Percentiles rank a stretch among this genome's conserved stretches.
Conservation (phyloP, 2,888 invertebrate genomes). For the Amiota communis region DNA sequence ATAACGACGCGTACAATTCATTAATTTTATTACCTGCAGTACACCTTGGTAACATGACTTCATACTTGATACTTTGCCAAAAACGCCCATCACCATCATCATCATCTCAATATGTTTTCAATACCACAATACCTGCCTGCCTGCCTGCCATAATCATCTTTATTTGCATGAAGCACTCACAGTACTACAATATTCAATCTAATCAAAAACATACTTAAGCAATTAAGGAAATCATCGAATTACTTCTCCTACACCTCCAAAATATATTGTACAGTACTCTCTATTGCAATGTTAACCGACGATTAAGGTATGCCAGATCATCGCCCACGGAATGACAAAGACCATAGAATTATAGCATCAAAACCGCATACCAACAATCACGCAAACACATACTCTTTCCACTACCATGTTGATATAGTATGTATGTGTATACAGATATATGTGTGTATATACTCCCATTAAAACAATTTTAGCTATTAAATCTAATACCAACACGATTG, state of each 20-base stretch:
- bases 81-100: too few relatives aligned
- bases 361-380: slow-evolving; percentile 43
- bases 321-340: background rate
- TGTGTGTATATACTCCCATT: slow-evolving; percentile 32
- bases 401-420: background rate
- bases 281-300: too few relatives aligned
- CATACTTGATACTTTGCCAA: too few relatives aligned
- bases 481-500: slow-evolving; percentile 66
- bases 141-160: background rate
- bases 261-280: slow-evolving; percentile 34
- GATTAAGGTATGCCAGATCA: background rate
- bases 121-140: background rate
- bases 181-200: background rate
- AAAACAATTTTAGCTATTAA: slow-evolving; percentile 61
- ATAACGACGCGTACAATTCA: too few relatives aligned
- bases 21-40: too few relatives aligned
- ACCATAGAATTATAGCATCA: slow-evolving; percentile 29
- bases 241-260: slow-evolving; percentile 20
- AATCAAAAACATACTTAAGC: slow-evolving; percentile 22
- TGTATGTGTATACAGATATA: slow-evolving; percentile 8
- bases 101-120: too few relatives aligned
- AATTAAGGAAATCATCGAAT: slow-evolving; percentile 55
- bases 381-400: slow-evolving; percentile 14
- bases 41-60: too few relatives aligned
- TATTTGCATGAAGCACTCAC: background rate